Conservation (phyloP, 1,140 invertebrate species). For the Metopolophium dirhodum region DNA sequence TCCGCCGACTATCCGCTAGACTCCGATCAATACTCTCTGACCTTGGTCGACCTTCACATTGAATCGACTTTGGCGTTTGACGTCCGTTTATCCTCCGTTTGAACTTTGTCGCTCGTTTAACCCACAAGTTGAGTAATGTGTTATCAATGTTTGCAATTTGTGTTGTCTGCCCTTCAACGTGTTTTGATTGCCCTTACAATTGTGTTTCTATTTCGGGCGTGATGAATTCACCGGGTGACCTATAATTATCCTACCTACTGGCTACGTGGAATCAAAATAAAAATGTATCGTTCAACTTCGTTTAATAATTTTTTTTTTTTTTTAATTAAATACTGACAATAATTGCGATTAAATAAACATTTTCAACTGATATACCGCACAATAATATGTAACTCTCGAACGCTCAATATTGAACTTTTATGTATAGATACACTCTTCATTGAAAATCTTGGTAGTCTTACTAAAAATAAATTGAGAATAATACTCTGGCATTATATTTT, state of each 20-base stretch:
- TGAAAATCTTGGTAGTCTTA: too few relatives aligned
- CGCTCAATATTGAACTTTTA: too few relatives aligned
- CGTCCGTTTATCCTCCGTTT: background rate
- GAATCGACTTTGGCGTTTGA: background rate
- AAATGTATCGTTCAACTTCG: background rate
- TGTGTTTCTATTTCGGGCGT: background rate
- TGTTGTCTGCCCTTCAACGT: background rate
- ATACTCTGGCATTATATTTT: too few relatives aligned
- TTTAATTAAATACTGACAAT: background rate
- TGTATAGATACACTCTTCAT: too few relatives aligned
- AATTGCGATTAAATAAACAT: background rate
- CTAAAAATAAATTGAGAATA: too few relatives aligned
- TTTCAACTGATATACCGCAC: background rate
- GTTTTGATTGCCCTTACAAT: background rate
- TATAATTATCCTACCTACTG: background rate
- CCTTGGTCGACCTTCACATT: slow-evolving; percentile 44
- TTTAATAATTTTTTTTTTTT: too few relatives aligned
- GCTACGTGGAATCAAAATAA: background rate
- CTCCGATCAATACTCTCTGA: background rate
- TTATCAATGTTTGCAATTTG: background rate
- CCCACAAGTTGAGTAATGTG: background rate
- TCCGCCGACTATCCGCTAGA: background rate
- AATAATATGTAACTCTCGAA: too few relatives aligned
- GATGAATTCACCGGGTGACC: background rate
- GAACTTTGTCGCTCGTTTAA: background rate